Percentiles rank a stretch among this genome's conserved stretches.
phyloP scores from a whole-genome alignment of 2,888 invertebrate species.

The Cosmopolites sordidus region DNA sequence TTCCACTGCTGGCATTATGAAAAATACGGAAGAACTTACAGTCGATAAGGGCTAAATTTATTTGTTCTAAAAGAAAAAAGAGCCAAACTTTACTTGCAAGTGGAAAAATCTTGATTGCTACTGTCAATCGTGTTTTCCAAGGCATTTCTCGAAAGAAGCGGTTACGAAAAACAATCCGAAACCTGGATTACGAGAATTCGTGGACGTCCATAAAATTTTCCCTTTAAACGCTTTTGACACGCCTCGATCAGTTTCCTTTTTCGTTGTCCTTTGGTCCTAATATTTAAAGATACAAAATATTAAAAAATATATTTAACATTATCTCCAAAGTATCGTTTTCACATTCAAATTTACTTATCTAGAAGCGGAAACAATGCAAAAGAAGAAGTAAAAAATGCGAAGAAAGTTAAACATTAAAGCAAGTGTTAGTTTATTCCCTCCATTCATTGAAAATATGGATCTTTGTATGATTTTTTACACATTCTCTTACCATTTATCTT shows the following conservation, averaged over 20 bases:
- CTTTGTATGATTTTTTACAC: no score
- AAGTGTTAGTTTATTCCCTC: no score
- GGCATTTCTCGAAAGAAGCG: conserved; percentile 22
- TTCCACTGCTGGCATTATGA: no score
- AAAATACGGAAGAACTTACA: no score
- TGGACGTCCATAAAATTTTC: conserved; percentile 27
- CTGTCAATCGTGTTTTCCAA: conserved; percentile 19
- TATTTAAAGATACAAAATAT: conserved; percentile 16
- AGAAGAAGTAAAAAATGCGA: no score
- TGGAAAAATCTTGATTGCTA: conserved; percentile 23
- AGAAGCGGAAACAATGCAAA: no score
- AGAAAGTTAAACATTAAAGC: no score
- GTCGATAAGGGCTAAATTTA: conserved; percentile 13
- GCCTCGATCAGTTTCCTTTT: conserved; percentile 21
- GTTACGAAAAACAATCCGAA: conserved; percentile 24
- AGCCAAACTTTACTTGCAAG: conserved; percentile 11
- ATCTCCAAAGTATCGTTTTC: no score
- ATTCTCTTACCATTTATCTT: no score
- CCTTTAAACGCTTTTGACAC: conserved; percentile 24
- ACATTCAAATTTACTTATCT: no score
- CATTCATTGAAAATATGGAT: no score
- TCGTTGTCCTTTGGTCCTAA: conserved; percentile 12
- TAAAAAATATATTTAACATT: no score
- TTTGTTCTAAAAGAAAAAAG: conserved; percentile 9
- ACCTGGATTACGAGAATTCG: conserved; percentile 22